Percentiles rank a stretch among this genome's conserved stretches.
Conservation (phyloP, 2,888 invertebrate genomes). For the Hirtodrosophila alboralis region DNA sequence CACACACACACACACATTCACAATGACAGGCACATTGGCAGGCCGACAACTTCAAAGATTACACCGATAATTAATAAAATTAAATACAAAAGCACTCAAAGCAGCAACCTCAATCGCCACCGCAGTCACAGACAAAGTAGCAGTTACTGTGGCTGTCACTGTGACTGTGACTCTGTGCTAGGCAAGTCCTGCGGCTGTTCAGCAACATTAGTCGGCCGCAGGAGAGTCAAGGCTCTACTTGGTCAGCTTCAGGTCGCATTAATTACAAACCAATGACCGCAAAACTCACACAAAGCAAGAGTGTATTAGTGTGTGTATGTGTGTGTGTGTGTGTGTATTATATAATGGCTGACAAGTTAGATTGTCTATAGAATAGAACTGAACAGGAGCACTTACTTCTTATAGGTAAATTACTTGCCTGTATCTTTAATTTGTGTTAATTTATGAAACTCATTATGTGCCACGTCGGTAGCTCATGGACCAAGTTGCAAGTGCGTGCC, state of each 20-base stretch:
- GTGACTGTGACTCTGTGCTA: slow-evolving; percentile 1
- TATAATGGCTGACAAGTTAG: slow-evolving; percentile 24
- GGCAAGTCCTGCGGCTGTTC: slow-evolving; percentile 1
- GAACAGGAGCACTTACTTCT: slow-evolving; percentile 17
- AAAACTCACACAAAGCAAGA: slow-evolving; percentile 37
- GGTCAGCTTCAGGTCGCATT: slow-evolving; percentile 67
- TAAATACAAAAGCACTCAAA: slow-evolving; percentile 76
- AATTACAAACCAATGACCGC: slow-evolving; percentile 79
- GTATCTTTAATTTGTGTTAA: slow-evolving; percentile 79
- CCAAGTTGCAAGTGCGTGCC: slow-evolving; percentile 61
- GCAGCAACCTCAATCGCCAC: slow-evolving; percentile 10
- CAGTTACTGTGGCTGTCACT: slow-evolving; percentile 8
- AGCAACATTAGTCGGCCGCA: slow-evolving; percentile 51
- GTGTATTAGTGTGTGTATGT: not conserved
- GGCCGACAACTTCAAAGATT: slow-evolving; percentile 67
- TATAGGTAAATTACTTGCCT: slow-evolving; percentile 63
- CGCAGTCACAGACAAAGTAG: slow-evolving; percentile 2
- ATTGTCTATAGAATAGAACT: slow-evolving; percentile 6
- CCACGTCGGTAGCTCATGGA: slow-evolving; percentile 5
- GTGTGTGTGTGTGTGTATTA: slow-evolving; percentile 5
- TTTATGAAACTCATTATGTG: slow-evolving; percentile 79
- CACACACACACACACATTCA: slow-evolving; percentile 3
- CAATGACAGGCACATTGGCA: slow-evolving; percentile 9
- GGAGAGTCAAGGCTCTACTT: slow-evolving; percentile 45
- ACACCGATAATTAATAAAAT: slow-evolving; percentile 77